Conservation (phyloP, 1,140 invertebrate species). For the Pteromalus puparum region DNA sequence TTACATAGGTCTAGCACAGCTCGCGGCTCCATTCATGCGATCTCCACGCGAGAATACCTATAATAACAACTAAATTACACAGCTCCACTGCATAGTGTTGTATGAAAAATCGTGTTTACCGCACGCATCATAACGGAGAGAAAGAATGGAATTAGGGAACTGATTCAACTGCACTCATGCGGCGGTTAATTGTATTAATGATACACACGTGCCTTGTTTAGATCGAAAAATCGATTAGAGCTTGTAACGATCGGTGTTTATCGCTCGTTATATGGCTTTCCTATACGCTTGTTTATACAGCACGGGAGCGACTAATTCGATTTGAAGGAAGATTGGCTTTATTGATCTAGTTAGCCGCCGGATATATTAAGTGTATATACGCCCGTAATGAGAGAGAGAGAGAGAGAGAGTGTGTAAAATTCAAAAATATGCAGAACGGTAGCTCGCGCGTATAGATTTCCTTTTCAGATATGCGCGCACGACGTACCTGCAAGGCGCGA, state of each 20-base stretch:
- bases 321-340: neutral
- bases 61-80: conserved; percentile 8
- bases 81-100: no score
- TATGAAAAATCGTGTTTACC: neutral
- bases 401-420: neutral
- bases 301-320: neutral
- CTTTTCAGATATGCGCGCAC: no score
- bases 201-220: neutral
- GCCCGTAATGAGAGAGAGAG: no score
- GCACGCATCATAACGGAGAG: no score
- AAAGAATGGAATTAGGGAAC: no score
- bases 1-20: no score
- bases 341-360: neutral
- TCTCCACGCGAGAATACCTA: neutral
- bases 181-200: neutral
- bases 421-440: neutral
- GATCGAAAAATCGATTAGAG: conserved; percentile 13
- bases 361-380: neutral
- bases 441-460: no score
- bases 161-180: no score
- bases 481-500: no score
- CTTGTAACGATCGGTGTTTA: conserved; percentile 16
- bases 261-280: neutral
- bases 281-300: neutral
- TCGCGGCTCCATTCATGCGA: neutral